Evolutionary conservation across 2,797 vertebrate species (phyloP).

Genomic region (Gambelia wislizenii): DNA sequence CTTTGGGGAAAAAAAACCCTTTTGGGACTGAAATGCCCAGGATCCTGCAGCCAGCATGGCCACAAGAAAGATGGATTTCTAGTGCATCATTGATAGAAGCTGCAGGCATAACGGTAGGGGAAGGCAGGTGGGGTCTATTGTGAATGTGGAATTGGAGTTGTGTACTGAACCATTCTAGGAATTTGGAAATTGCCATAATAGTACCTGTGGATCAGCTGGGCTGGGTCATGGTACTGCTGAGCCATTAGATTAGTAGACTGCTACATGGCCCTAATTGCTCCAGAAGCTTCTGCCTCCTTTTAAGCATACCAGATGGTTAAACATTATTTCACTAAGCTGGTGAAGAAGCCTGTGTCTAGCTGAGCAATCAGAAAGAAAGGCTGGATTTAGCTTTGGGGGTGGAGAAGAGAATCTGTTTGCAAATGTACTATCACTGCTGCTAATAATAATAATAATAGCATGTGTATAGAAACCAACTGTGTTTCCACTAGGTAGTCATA

Average conservation of each 20-base stretch:
- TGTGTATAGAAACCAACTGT: conserved; percentile 28
- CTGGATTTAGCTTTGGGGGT: conserved; percentile 10
- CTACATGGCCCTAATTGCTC: conserved; percentile 67
- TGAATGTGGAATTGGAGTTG: conserved; percentile 35
- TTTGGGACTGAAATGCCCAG: too few relatives aligned
- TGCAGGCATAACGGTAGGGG: not conserved
- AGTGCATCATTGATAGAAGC: not conserved
- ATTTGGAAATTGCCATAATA: conserved; percentile 47
- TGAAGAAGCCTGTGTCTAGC: conserved; percentile 40
- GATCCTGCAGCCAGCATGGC: too few relatives aligned
- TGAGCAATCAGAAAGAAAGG: conserved; percentile 51
- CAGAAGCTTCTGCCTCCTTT: conserved; percentile 63
- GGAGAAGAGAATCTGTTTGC: conserved; percentile 32
- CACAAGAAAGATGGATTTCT: not conserved
- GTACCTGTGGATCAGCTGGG: conserved; percentile 65
- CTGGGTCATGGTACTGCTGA: conserved; percentile 54
- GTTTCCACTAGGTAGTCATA: not conserved
- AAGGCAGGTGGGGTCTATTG: not conserved
- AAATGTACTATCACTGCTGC: conserved; percentile 36
- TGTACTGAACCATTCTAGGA: conserved; percentile 48
- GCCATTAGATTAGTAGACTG: conserved; percentile 67
- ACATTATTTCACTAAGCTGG: conserved; percentile 34
- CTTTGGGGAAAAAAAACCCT: too few relatives aligned
- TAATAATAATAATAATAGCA: conserved; percentile 14
- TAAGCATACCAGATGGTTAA: conserved; percentile 60